Evolutionary conservation across 2,888 invertebrate genomes (phyloP).

Genomic region (Ypsolopha scabrella): DNA sequence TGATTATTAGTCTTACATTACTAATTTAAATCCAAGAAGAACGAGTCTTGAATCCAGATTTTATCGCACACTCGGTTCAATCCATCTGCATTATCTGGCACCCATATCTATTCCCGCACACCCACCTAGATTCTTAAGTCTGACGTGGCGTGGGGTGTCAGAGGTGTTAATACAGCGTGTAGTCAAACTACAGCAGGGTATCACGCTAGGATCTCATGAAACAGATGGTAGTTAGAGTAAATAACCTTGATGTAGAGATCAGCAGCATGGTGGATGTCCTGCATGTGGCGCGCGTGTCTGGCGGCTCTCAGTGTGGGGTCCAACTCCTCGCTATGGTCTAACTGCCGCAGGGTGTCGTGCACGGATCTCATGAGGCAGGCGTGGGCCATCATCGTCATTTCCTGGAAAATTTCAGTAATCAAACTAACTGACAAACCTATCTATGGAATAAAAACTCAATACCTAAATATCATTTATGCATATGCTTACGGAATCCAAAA

Average conservation of each 20-base stretch:
- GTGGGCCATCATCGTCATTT: slow-evolving; percentile 50
- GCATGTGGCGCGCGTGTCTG: slow-evolving; percentile 47
- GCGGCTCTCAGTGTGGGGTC: slow-evolving; percentile 36
- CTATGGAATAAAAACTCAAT: no score
- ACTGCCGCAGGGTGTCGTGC: slow-evolving; percentile 22
- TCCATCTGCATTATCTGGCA: no score
- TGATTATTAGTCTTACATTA: no score
- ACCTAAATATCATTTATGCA: no score
- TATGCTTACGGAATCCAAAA: no score
- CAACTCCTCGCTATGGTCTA: slow-evolving; percentile 13
- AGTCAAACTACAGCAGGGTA: not conserved
- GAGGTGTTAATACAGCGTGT: not conserved
- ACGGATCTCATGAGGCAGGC: slow-evolving; percentile 37
- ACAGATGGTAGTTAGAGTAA: not conserved
- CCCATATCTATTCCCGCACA: no score
- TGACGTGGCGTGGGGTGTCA: no score
- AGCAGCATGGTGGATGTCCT: slow-evolving; percentile 38
- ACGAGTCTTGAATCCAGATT: no score
- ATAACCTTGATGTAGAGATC: slow-evolving; percentile 44
- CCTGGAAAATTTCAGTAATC: slow-evolving; percentile 25
- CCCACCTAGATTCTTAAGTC: no score
- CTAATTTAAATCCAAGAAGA: no score
- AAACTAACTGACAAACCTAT: not conserved
- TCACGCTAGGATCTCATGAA: not conserved
- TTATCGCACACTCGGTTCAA: no score